Evolutionary conservation across 2,888 invertebrate species (phyloP).

Genomic region (Acronicta psi): DNA sequence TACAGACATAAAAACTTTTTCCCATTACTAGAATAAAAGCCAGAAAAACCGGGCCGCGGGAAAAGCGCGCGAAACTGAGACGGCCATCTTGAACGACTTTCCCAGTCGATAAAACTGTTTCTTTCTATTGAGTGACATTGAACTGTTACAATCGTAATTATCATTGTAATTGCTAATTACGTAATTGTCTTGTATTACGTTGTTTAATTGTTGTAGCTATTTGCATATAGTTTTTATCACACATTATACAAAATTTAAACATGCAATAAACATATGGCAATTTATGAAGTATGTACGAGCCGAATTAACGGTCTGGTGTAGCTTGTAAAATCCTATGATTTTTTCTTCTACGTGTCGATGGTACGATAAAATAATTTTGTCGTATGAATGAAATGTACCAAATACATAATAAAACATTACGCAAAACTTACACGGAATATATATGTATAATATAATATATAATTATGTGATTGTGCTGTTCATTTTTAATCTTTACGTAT

Average conservation of each 20-base stretch:
- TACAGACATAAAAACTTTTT: constrained; percentile 43
- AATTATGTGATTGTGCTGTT: too few relatives aligned
- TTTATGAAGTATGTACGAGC: too few relatives aligned
- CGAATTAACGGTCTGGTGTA: too few relatives aligned
- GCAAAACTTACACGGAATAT: too few relatives aligned
- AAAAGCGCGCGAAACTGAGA: constrained; percentile 62
- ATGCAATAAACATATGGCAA: neutral
- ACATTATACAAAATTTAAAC: too few relatives aligned
- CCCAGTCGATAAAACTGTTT: constrained; percentile 55
- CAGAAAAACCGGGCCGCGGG: constrained; percentile 57
- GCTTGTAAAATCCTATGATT: too few relatives aligned
- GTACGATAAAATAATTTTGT: too few relatives aligned
- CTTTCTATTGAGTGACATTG: constrained; percentile 44
- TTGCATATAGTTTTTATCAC: constrained; percentile 24
- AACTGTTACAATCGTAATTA: constrained; percentile 35
- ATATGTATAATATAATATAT: too few relatives aligned
- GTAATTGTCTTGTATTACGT: constrained; percentile 26
- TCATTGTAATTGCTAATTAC: constrained; percentile 44
- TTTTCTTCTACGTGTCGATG: too few relatives aligned
- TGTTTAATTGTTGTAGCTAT: constrained; percentile 33
- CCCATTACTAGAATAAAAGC: constrained; percentile 55
- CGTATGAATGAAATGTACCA: too few relatives aligned
- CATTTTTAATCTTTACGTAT: too few relatives aligned
- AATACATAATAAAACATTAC: too few relatives aligned
- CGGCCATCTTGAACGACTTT: constrained; percentile 64